Conservation (phyloP, 2,797 vertebrate genomes). For the Alosa sapidissima region DNA sequence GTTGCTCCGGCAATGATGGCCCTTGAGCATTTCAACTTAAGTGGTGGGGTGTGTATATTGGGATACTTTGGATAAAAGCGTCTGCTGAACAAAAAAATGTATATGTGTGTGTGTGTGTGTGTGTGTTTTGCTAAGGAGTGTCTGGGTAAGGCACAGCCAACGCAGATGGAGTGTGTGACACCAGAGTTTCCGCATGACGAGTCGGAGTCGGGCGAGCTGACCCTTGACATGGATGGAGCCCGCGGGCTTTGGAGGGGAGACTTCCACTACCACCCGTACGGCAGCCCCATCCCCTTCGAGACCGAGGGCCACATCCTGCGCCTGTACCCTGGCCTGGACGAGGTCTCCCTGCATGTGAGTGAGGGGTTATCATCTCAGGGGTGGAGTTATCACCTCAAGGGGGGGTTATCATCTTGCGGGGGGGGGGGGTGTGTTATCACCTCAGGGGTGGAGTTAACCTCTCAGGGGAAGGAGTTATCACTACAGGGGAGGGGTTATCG, state of each 20-base stretch:
- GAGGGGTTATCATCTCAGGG: not conserved
- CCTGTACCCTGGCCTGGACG: conserved; percentile 76
- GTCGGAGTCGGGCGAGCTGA: conserved; percentile 73
- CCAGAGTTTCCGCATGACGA: conserved; percentile 73
- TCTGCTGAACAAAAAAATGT: too few relatives aligned
- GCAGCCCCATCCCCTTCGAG: conserved; percentile 70
- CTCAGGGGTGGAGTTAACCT: too few relatives aligned
- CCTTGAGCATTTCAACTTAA: too few relatives aligned
- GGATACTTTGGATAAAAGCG: too few relatives aligned
- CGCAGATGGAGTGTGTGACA: conserved; percentile 74
- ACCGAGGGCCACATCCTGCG: conserved; percentile 61
- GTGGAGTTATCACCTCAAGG: too few relatives aligned
- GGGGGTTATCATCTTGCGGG: too few relatives aligned
- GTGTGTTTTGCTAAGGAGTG: conserved; percentile 70
- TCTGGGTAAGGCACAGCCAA: conserved; percentile 54
- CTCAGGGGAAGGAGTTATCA: too few relatives aligned
- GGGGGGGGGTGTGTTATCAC: too few relatives aligned
- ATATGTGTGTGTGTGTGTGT: not conserved
- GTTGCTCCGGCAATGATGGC: too few relatives aligned
- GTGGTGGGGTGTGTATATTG: too few relatives aligned
- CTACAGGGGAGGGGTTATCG: too few relatives aligned
- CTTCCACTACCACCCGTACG: conserved; percentile 76
- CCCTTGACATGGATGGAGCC: conserved; percentile 77
- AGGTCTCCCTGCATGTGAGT: conserved; percentile 84
- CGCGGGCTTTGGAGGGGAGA: conserved; percentile 52